A percentile compares a stretch with the other conserved stretches of the same genome.
Conservation (phyloP, 2,888 invertebrate genomes). For the Noctua janthe region DNA sequence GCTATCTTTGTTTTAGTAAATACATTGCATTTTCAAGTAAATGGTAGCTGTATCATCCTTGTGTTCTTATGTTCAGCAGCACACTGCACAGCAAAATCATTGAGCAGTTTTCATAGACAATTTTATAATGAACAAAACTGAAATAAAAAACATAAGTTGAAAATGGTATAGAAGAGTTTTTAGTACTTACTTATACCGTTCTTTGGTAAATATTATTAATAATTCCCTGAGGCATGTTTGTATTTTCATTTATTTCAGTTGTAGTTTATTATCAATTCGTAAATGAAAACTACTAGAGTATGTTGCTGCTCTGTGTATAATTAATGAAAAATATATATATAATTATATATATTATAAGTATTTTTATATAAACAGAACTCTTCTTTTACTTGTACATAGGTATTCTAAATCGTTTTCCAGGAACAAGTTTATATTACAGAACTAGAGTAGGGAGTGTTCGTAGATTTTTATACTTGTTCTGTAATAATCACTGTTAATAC, state of each 20-base stretch:
- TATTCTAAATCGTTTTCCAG: conserved; percentile 43
- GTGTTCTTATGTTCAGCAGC: not conserved
- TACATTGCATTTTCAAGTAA: conserved; percentile 21
- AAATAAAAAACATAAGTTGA: not conserved
- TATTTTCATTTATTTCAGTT: not conserved
- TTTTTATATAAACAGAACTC: conserved; percentile 43
- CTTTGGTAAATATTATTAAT: not conserved
- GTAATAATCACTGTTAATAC: not conserved
- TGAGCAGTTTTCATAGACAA: not conserved
- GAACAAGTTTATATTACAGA: conserved; percentile 11
- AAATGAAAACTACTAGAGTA: not conserved
- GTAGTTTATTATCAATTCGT: not conserved
- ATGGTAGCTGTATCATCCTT: conserved; percentile 1
- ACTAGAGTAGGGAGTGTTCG: not conserved
- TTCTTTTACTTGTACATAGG: conserved; percentile 45
- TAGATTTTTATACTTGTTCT: conserved; percentile 4
- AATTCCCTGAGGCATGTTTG: not conserved
- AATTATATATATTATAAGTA: conserved; percentile 29
- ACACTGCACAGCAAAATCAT: conserved; percentile 1
- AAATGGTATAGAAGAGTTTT: not conserved
- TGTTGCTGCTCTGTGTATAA: not conserved
- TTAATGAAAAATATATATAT: conserved; percentile 5
- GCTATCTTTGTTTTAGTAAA: conserved; percentile 30
- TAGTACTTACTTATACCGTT: not conserved
- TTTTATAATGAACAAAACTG: not conserved